Evolutionary conservation across 2,888 invertebrate genomes (phyloP), one percentile per base, ranked within the genome.

Genomic region (Argyresthia albistria): DNA sequence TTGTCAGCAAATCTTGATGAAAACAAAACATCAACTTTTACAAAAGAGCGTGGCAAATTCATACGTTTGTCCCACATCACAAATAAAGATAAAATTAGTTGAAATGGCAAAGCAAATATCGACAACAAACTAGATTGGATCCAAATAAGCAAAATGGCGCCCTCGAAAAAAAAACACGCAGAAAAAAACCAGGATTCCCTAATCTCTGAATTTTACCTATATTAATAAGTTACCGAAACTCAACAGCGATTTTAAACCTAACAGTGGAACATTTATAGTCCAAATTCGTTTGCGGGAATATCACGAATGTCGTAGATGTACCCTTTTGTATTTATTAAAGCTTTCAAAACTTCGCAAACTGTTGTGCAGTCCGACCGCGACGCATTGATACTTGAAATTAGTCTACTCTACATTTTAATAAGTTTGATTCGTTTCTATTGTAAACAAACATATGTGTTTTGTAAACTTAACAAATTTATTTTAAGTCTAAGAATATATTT

Each of bases 181-280:
- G 63, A 59, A 67, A 69, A 76, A 70, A 74, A 73, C 71, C 62
- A 68, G 58, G 69, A 68, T 77, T 80, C 77, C 77, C 80, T 84
- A 86, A 84, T 83, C 80, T 80, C 69, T 72, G 73, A 84, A 82
- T 80, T 79, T 74, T 77, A 70, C 63, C 66, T 70, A 67, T 69
- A 80, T 80, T 83, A 82, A 84, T 82, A 82, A 79, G 77, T 78
- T 75, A 69, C n/a, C 58, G 66, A 60, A 67, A 71, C 70, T 57
- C 35, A 53, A 47, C 12, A 16, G 46, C 46, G 46, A 35, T 25
- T 25, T 35, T 35, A 35, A 46, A 2, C 46, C 7, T 8, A n/a
- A 4, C 1, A 15, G 25, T 11, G 46, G 0, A 35, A 66, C 71
- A 25, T 25, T 56, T 59, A 76, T 63, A 55, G 0, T 0, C 0